phyloP scores from a whole-genome alignment of 2,113 vertebrate genomes.

The Rhynchopsitta pachyrhyncha region DNA sequence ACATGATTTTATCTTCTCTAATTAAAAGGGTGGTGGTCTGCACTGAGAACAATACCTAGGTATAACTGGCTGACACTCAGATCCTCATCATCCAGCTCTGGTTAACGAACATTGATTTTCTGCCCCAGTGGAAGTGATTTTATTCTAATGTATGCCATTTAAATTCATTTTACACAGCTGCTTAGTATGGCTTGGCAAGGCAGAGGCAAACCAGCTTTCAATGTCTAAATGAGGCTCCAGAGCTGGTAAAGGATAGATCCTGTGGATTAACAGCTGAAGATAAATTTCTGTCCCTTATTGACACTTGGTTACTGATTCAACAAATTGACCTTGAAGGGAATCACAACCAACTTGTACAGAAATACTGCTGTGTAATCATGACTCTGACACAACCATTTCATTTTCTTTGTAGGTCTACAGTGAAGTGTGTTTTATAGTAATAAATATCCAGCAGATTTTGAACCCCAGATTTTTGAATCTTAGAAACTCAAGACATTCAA shows the following conservation, averaged over 20 bases:
- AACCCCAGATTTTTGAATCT: not conserved
- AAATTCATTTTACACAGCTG: slow-evolving; percentile 72
- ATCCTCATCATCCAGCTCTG: slow-evolving; percentile 37
- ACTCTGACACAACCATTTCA: not conserved
- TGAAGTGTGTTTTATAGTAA: not conserved
- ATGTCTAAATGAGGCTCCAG: slow-evolving; percentile 41
- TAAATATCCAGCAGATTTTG: not conserved
- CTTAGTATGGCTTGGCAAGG: slow-evolving; percentile 65
- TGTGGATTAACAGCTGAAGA: slow-evolving; percentile 40
- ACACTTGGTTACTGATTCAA: not conserved
- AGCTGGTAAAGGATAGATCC: slow-evolving; percentile 28
- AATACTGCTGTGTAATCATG: not conserved
- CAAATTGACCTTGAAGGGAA: slow-evolving; percentile 35
- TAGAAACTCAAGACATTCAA: not conserved
- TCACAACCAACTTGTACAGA: not conserved
- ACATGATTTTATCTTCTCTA: slow-evolving; percentile 23
- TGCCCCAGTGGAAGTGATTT: slow-evolving; percentile 62
- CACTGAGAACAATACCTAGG: not conserved
- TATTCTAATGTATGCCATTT: slow-evolving; percentile 62
- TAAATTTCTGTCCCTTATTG: not conserved
- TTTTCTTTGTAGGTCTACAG: not conserved
- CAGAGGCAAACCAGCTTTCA: slow-evolving; percentile 7
- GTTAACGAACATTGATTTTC: slow-evolving; percentile 72
- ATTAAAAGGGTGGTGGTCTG: slow-evolving; percentile 32
- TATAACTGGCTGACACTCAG: slow-evolving; percentile 27